Evolutionary conservation across 35 echinoderm and acorn worm species (phyloP).

Genomic region (Strongylocentrotus purpuratus): DNA sequence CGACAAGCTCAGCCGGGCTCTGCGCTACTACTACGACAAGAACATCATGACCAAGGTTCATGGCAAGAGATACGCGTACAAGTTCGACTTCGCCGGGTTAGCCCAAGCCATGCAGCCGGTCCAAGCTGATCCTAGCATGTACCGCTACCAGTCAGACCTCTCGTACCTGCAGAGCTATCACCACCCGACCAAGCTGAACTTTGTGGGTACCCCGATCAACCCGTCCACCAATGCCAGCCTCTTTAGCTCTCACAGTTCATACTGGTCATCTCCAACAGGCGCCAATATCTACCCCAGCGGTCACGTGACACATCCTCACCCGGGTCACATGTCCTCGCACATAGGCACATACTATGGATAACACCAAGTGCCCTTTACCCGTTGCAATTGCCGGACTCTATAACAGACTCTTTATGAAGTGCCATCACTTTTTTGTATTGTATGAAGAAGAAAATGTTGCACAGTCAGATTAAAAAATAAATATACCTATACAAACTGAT

Average conservation of each 20-base stretch:
- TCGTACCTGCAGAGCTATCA: conserved; percentile 87
- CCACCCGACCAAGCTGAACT: conserved; percentile 85
- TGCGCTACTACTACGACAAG: conserved; percentile 99
- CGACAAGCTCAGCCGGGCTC: conserved; percentile 93
- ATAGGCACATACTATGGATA: conserved; percentile 96
- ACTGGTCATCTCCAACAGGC: conserved; percentile 94
- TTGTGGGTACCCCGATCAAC: conserved; percentile 83
- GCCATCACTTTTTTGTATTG: conserved; percentile 52
- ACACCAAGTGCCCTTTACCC: conserved; percentile 33
- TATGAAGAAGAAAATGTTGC: neutral
- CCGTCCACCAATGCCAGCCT: conserved; percentile 87
- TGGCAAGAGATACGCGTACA: conserved; percentile 97
- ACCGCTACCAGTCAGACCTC: conserved; percentile 93
- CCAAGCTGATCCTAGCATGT: conserved; percentile 91
- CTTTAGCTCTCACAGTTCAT: conserved; percentile 88
- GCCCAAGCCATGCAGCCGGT: conserved; percentile 95
- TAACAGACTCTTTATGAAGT: conserved; percentile 38
- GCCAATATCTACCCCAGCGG: conserved; percentile 96
- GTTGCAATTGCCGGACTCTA: neutral
- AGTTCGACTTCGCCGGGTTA: conserved; percentile 96
- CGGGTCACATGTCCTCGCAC: conserved; percentile 91
- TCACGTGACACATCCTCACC: conserved; percentile 96
- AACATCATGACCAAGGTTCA: conserved; percentile 99
- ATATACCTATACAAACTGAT: neutral
- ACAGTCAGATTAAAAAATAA: neutral